Conservation (phyloP, 2,888 invertebrate genomes). For the Nephrotoma guestfalica region DNA sequence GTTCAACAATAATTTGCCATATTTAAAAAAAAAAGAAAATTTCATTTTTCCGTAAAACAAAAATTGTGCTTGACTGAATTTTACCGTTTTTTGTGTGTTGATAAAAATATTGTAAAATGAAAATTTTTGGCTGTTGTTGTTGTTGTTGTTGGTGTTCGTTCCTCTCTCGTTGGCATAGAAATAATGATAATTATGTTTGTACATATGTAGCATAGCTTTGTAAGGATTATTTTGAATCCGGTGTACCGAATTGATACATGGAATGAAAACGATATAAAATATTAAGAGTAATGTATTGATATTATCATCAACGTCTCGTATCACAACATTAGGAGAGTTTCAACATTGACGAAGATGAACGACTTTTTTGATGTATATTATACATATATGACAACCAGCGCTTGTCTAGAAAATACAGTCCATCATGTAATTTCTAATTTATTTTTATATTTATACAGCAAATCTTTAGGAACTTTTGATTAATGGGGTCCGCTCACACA, state of each 20-base stretch:
- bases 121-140: not conserved
- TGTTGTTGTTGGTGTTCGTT: not conserved
- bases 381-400: not conserved
- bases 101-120: not conserved
- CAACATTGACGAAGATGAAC: not conserved
- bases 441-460: not conserved
- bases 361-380: not conserved
- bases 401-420: not conserved
- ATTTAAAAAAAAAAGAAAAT: not conserved
- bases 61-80: not conserved
- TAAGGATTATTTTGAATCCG: too few relatives aligned
- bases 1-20: not conserved
- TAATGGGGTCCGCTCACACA: not conserved
- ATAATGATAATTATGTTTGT: not conserved
- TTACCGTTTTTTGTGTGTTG: not conserved
- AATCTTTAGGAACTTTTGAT: not conserved
- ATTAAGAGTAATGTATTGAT: not conserved
- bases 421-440: not conserved
- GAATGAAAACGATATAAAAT: not conserved
- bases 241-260: not conserved
- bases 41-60: not conserved
- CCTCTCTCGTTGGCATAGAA: not conserved
- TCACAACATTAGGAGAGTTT: not conserved
- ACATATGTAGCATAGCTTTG: not conserved
- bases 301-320: not conserved